These are phyloP conservation scores for Tauraco hartlaubi DNA, from an alignment of 2,797 vertebrate genomes.

Conservation along the genomic window DNA sequence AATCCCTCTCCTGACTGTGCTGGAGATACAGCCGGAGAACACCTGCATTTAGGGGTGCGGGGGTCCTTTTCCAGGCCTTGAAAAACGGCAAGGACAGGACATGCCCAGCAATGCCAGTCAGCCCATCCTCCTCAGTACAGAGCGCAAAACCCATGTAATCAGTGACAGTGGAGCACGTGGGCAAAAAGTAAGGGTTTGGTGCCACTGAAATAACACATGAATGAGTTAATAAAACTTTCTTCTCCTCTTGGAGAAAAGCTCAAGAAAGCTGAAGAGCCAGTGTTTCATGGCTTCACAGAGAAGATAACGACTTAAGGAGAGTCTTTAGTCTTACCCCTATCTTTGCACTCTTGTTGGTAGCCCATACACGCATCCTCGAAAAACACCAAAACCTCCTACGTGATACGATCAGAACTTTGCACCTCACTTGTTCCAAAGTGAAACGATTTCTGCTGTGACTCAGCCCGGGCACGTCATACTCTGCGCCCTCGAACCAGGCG, in stretches of 20 bases:
- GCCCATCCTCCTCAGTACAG: neutral
- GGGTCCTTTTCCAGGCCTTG: neutral
- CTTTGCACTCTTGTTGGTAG: slow-evolving; percentile 31
- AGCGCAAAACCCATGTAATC: neutral
- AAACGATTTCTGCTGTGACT: slow-evolving; percentile 28
- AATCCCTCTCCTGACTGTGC: neutral
- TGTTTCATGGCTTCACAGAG: neutral
- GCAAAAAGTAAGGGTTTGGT: neutral
- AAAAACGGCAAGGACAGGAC: neutral
- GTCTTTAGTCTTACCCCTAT: neutral
- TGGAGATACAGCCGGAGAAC: neutral
- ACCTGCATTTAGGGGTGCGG: neutral
- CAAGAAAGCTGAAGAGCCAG: slow-evolving; percentile 22
- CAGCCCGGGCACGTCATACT: neutral
- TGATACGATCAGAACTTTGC: neutral
- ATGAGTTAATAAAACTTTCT: neutral
- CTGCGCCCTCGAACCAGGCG: neutral
- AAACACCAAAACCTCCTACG: neutral
- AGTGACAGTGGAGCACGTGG: neutral
- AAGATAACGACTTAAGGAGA: neutral
- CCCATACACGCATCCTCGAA: neutral
- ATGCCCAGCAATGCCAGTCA: neutral
- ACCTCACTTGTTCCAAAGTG: slow-evolving; percentile 12
- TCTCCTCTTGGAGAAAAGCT: neutral
- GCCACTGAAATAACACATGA: neutral